phyloP scores from a whole-genome alignment of 2,797 vertebrate species.

The Lutjanus argentimaculatus region DNA sequence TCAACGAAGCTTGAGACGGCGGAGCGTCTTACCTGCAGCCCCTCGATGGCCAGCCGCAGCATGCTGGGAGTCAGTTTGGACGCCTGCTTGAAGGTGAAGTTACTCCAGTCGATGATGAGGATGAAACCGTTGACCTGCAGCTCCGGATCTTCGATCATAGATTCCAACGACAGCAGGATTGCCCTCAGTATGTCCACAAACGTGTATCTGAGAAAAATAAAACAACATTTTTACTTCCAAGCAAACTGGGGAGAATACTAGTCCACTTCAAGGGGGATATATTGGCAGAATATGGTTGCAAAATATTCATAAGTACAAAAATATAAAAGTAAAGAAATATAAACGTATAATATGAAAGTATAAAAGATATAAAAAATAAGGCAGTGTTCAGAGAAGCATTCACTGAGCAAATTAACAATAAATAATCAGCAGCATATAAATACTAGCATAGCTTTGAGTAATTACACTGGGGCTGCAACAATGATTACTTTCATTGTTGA shows the following conservation, averaged over 20 bases:
- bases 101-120: conserved; percentile 99
- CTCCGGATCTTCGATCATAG: conserved; percentile 98
- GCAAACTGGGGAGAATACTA: not conserved
- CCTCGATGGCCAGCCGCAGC: conserved; percentile 97
- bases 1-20: not conserved
- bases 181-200: conserved; percentile 98
- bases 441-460: no score
- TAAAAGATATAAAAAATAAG: no score
- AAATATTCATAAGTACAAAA: no score
- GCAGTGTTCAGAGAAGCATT: no score
- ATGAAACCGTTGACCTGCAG: conserved; percentile 99
- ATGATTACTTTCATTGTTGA: no score
- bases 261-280: no score
- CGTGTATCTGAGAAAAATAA: conserved; percentile 88
- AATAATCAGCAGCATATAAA: no score
- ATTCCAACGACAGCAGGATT: conserved; percentile 96
- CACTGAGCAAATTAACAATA: no score
- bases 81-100: conserved; percentile 99
- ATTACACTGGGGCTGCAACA: no score
- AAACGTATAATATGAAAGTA: no score
- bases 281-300: no score
- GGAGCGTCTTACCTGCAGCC: conserved; percentile 90
- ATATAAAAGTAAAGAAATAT: no score
- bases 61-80: conserved; percentile 98
- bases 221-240: not conserved